These are phyloP conservation scores for Malachius bipustulatus DNA, from an alignment of 2,888 invertebrate genomes.

Conservation along the genomic window DNA sequence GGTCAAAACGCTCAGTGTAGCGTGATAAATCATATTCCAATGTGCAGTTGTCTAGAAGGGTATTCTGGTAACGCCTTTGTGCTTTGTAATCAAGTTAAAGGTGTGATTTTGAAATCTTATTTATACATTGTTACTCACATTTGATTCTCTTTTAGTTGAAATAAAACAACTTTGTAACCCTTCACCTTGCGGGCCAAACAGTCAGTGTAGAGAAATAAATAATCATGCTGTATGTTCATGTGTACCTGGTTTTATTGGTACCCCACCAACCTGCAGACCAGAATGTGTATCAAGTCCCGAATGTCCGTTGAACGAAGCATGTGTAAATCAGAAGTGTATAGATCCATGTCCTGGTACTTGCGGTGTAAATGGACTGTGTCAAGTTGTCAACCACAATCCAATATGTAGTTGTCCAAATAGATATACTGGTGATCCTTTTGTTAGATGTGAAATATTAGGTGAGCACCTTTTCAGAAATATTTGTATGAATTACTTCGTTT, in stretches of 20 bases:
- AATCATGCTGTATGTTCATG: slow-evolving; percentile 67
- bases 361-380: slow-evolving; percentile 57
- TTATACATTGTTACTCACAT: too few species aligned
- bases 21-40: slow-evolving; percentile 44
- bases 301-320: slow-evolving; percentile 61
- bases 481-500: too few species aligned
- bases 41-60: slow-evolving; percentile 51
- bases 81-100: slow-evolving; percentile 46
- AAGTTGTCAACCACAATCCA: slow-evolving; percentile 65
- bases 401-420: slow-evolving; percentile 61
- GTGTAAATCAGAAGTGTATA: slow-evolving; percentile 67
- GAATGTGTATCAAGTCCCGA: slow-evolving; percentile 72
- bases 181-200: slow-evolving; percentile 63
- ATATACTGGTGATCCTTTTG: slow-evolving; percentile 64
- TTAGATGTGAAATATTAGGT: slow-evolving; percentile 52
- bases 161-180: slow-evolving; percentile 54
- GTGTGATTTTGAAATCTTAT: too few species aligned
- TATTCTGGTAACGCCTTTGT: slow-evolving; percentile 62
- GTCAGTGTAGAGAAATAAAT: slow-evolving; percentile 60
- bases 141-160: too few species aligned
- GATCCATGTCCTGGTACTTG: slow-evolving; percentile 71
- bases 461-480: slow-evolving; percentile 27
- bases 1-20: slow-evolving; percentile 42
- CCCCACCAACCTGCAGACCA: slow-evolving; percentile 64
- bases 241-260: slow-evolving; percentile 56